Evolutionary conservation across 2,797 vertebrate species (phyloP).

Genomic region (Platalea minor): DNA sequence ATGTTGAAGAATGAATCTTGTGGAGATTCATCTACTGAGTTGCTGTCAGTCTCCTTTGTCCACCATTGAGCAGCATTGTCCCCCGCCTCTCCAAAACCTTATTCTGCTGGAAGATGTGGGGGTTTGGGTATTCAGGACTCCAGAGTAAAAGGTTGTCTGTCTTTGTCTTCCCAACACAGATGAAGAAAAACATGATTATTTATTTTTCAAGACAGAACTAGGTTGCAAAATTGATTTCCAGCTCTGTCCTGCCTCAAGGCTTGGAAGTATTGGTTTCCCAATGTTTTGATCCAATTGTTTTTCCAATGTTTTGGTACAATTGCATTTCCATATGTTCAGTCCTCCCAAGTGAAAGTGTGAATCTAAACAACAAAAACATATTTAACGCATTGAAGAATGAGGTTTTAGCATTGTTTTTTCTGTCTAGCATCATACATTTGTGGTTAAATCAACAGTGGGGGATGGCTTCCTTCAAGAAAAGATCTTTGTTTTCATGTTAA

Average conservation of each 20-base stretch:
- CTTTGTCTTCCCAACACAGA: background rate
- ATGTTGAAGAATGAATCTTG: background rate
- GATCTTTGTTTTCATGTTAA: background rate
- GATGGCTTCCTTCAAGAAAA: background rate
- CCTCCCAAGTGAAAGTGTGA: background rate
- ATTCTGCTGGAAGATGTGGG: background rate
- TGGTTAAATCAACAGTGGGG: background rate
- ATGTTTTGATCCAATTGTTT: background rate
- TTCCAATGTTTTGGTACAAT: background rate
- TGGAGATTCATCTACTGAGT: background rate
- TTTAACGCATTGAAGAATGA: background rate
- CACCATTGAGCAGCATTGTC: background rate
- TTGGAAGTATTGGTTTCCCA: background rate
- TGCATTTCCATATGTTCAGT: background rate
- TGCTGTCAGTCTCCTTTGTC: background rate
- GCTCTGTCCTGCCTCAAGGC: background rate
- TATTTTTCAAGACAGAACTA: background rate
- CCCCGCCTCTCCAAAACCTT: background rate
- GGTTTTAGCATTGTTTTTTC: background rate
- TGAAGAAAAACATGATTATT: background rate
- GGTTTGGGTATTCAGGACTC: rapidly evolving
- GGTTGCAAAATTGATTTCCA: background rate
- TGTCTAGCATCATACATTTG: background rate
- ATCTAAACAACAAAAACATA: background rate
- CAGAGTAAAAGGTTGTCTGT: background rate